Evolutionary conservation across 2,888 invertebrate genomes (phyloP), one percentile per base, ranked within the genome.

Genomic region (Volucella inflata): DNA sequence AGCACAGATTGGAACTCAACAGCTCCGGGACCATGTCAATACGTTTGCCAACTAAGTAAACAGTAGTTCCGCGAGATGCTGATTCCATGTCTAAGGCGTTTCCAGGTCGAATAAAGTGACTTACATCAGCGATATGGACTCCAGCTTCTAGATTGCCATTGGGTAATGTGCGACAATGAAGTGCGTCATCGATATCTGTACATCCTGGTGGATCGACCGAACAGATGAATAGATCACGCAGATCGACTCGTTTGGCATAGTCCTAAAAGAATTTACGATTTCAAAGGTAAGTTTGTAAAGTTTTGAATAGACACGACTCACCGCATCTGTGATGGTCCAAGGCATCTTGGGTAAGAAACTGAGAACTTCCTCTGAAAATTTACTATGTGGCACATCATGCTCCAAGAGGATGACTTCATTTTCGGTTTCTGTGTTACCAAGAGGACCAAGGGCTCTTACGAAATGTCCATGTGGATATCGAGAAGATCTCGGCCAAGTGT

Each of bases 121-220:
- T 97, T 8, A 99, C 99, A 93, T 99, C 99, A 8, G 99, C 99
- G 84, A 99, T 99, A 90, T 99, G 99, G 0, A 99, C 99, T 14
- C 99, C 99, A 59, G 98, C 95, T 93, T 98, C 96, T 59, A 94
- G 93, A 89, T 95, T 95, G 3, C 96, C 95, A 89, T 96, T 96
- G 0, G 94, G 93, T 21, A 98, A 92, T 48, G 94, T 92, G 17
- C 95, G 94, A 89, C 98, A 98, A 92, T 99, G 99, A 1, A 99
- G 92, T 0, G 99, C 99, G 92, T 99, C 99, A 91, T 99, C 99
- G 87, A 99, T 99, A 91, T 99, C 99, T 0, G 99, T 99, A 91
- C 99, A 99, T 0, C 99, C 99, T 0, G 98, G 98, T 2, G 99
- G 99, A 94, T 99, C 99, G 0, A 99, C 98, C 0, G 98, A 98